A percentile compares a stretch with the other conserved stretches of the same genome.
Conservation (phyloP, 2,888 invertebrate genomes). For the Lycocerus yunnanus region DNA sequence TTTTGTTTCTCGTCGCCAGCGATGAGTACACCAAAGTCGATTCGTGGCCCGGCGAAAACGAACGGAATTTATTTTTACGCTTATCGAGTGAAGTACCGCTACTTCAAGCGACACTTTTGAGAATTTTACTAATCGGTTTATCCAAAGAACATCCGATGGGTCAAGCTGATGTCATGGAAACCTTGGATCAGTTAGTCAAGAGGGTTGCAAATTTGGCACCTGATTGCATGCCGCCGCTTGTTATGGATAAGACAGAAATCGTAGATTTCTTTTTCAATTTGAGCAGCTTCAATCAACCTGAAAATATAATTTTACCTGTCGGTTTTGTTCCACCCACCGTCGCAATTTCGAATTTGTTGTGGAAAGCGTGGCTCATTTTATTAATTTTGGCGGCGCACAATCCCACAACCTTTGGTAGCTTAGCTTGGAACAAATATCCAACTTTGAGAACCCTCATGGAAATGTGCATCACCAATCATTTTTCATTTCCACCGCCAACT, state of each 20-base stretch:
- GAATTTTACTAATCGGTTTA: conserved; percentile 80
- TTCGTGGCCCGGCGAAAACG: conserved; percentile 90
- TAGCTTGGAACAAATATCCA: conserved; percentile 89
- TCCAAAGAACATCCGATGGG: conserved; percentile 77
- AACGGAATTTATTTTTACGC: conserved; percentile 76
- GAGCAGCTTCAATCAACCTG: conserved; percentile 90
- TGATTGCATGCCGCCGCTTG: conserved; percentile 72
- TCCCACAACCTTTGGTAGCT: conserved; percentile 82
- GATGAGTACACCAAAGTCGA: conserved; percentile 83
- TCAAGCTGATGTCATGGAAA: conserved; percentile 82
- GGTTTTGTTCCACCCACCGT: conserved; percentile 83
- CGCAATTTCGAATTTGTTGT: conserved; percentile 90
- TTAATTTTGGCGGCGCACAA: conserved; percentile 91
- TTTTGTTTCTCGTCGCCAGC: conserved; percentile 74
- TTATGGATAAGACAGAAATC: conserved; percentile 80
- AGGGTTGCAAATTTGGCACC: conserved; percentile 79
- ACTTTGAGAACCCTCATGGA: conserved; percentile 90
- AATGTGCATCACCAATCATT: conserved; percentile 92
- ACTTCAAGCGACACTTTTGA: conserved; percentile 80
- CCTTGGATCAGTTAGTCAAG: conserved; percentile 82
- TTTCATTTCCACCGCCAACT: conserved; percentile 73
- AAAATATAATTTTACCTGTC: conserved; percentile 84
- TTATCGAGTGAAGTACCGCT: conserved; percentile 88
- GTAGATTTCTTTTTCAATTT: conserved; percentile 89
- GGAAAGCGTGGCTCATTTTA: conserved; percentile 92